These are phyloP conservation scores for Ceratosolen solmsi DNA, from an alignment of 1,140 invertebrate species.

Conservation along the genomic window DNA sequence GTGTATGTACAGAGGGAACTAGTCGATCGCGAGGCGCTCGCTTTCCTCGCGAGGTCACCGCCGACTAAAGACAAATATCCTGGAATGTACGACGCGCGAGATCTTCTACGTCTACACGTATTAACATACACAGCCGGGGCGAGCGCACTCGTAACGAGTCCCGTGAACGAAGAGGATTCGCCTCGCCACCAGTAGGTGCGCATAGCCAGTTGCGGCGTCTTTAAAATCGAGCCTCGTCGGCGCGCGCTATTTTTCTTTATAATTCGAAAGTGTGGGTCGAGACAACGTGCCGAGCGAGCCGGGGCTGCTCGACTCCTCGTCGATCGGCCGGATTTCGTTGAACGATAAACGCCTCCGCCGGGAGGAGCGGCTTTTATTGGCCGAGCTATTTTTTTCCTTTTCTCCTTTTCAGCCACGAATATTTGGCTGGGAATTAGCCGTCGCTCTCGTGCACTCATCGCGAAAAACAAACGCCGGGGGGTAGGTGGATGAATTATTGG, in stretches of 20 bases:
- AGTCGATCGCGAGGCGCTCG: constrained; percentile 1
- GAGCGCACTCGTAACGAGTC: too few relatives aligned
- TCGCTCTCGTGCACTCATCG: too few relatives aligned
- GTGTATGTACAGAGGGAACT: constrained; percentile 13
- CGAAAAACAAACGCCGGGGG: too few relatives aligned
- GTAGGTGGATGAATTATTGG: too few relatives aligned
- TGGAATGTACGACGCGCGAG: constrained; percentile 56
- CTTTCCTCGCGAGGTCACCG: constrained; percentile 60
- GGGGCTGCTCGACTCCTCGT: neutral
- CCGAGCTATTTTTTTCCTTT: too few relatives aligned
- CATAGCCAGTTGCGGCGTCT: too few relatives aligned
- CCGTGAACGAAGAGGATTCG: neutral
- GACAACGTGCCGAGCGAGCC: neutral
- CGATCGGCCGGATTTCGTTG: neutral
- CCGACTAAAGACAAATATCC: constrained; percentile 65
- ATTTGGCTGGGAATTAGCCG: neutral
- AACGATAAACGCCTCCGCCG: neutral
- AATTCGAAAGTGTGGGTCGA: neutral
- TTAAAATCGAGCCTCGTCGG: too few relatives aligned
- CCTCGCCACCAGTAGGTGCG: neutral
- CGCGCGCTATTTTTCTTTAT: neutral
- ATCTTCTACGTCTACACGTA: neutral
- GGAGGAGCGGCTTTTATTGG: neutral
- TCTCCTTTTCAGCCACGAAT: neutral
- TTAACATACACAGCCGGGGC: neutral